These are phyloP conservation scores for Virgularia gustaviana DNA, from an alignment of 92 coral and sea anemone species.

Conservation along the genomic window DNA sequence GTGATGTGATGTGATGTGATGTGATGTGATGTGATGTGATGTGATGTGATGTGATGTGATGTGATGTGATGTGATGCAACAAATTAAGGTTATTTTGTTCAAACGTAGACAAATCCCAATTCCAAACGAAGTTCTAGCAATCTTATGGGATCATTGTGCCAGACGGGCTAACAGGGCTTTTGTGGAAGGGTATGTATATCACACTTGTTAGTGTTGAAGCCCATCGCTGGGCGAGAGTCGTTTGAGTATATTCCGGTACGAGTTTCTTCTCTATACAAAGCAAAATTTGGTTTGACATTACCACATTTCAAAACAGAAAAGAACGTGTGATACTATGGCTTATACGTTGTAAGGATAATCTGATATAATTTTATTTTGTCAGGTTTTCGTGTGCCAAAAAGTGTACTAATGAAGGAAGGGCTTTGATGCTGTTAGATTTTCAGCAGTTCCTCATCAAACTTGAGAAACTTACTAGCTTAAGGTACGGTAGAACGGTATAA, in stretches of 20 bases:
- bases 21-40: too few relatives aligned
- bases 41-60: too few relatives aligned
- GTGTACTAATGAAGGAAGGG: conserved; percentile 98
- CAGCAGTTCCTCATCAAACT: conserved; percentile 94
- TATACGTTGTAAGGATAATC: too few relatives aligned
- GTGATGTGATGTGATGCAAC: background rate
- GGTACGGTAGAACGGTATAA: too few relatives aligned
- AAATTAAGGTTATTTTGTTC: background rate
- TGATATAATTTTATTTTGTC: background rate
- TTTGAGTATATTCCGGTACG: too few relatives aligned
- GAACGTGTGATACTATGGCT: too few relatives aligned
- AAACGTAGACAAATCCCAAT: conserved; percentile 80
- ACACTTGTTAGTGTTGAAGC: too few relatives aligned
- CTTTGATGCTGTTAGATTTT: conserved; percentile 95
- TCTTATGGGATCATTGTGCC: conserved; percentile 94
- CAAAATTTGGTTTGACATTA: too few relatives aligned
- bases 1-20: too few relatives aligned
- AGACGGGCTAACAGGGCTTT: conserved; percentile 93
- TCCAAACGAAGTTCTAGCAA: conserved; percentile 81
- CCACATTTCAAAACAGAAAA: too few relatives aligned
- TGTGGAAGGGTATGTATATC: conserved; percentile 99
- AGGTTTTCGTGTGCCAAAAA: conserved; percentile 95
- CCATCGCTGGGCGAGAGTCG: too few relatives aligned
- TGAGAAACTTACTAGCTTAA: conserved; percentile 83
- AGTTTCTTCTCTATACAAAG: too few relatives aligned